phyloP scores from a whole-genome alignment of 2,888 invertebrate genomes.

The Boloria selene region DNA sequence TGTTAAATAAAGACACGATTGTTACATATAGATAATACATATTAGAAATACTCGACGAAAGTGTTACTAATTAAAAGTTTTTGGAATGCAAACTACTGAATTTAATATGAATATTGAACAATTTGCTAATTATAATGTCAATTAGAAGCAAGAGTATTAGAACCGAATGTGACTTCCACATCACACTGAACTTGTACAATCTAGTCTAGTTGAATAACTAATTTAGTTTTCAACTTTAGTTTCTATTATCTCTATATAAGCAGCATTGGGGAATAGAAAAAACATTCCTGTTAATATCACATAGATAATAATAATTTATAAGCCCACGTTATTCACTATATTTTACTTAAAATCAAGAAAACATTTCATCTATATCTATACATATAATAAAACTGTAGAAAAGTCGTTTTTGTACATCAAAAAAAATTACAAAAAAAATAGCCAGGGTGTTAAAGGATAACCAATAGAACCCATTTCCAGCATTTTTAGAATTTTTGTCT shows the following conservation, averaged over 20 bases:
- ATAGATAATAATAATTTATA: no score
- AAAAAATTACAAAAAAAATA: no score
- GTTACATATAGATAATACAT: background rate
- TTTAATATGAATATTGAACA: constrained; percentile 18
- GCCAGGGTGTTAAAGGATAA: no score
- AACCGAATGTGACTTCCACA: constrained; percentile 21
- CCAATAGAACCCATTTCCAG: no score
- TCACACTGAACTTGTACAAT: constrained; percentile 21
- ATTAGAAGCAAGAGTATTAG: constrained; percentile 19
- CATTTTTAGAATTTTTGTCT: no score
- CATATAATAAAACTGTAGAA: no score
- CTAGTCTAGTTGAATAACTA: constrained; percentile 18
- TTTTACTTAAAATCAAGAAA: no score
- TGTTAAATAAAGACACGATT: no score
- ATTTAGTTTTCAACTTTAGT: constrained; percentile 9
- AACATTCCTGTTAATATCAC: background rate
- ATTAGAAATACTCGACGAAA: background rate
- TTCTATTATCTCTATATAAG: constrained; percentile 15
- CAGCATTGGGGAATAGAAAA: background rate
- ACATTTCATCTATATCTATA: no score
- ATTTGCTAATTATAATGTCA: constrained; percentile 23
- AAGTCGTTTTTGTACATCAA: no score
- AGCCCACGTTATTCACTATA: no score
- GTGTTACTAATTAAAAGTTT: background rate
- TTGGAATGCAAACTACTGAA: constrained; percentile 2